Conservation (phyloP, 2,888 invertebrate genomes). For the Polydrusus cervinus region DNA sequence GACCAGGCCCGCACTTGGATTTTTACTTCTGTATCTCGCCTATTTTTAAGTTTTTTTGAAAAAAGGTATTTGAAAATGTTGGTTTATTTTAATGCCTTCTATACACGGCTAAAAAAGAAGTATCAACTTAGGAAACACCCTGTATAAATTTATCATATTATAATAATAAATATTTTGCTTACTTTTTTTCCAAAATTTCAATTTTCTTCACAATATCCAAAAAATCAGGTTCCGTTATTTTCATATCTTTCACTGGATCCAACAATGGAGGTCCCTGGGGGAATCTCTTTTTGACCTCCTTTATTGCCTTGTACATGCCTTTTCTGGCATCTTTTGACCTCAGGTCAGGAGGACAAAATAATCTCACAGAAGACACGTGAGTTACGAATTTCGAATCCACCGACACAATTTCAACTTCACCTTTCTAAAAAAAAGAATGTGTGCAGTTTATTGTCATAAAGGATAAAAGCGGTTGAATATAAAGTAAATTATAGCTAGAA, state of each 20-base stretch:
- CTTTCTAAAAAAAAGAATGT: slow-evolving; percentile 75
- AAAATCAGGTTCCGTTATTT: slow-evolving; percentile 89
- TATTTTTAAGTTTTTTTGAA: too few relatives aligned
- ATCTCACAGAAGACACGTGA: slow-evolving; percentile 90
- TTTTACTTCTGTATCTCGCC: too few relatives aligned
- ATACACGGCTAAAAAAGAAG: too few relatives aligned
- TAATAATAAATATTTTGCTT: too few relatives aligned
- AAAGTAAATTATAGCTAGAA: too few relatives aligned
- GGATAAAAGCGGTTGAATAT: too few relatives aligned
- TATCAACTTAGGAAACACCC: too few relatives aligned
- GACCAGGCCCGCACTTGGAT: too few relatives aligned
- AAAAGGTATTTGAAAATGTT: too few relatives aligned
- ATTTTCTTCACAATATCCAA: slow-evolving; percentile 87
- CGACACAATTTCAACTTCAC: slow-evolving; percentile 93
- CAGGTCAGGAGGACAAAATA: slow-evolving; percentile 94
- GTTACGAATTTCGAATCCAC: slow-evolving; percentile 87
- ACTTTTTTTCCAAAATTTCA: slow-evolving; percentile 86
- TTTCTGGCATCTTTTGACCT: slow-evolving; percentile 88
- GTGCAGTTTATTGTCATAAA: too few relatives aligned
- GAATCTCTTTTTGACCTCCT: slow-evolving; percentile 92
- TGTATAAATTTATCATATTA: too few relatives aligned
- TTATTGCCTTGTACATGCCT: slow-evolving; percentile 88
- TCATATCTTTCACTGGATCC: slow-evolving; percentile 97
- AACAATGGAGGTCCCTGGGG: slow-evolving; percentile 90
- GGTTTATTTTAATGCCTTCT: too few relatives aligned